Evolutionary conservation across 2,797 vertebrate species (phyloP).

Genomic region (Carcharodon carcharias): DNA sequence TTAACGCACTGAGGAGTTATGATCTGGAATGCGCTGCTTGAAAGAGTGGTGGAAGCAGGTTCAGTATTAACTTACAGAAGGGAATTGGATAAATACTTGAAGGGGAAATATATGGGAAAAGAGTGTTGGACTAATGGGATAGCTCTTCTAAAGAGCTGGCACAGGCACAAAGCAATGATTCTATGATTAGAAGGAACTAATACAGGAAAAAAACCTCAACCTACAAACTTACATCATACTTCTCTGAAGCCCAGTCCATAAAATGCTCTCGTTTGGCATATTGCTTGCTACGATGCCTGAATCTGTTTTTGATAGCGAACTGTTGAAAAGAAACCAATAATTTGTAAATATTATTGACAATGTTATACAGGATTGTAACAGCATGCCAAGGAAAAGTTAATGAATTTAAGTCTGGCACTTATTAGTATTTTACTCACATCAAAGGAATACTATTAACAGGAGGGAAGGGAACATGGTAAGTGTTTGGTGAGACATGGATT

Average conservation of each 20-base stretch:
- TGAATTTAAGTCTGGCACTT: neutral
- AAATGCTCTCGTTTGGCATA: conserved; percentile 80
- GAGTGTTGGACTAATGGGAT: neutral
- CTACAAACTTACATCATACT: conserved; percentile 67
- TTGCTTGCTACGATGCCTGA: conserved; percentile 64
- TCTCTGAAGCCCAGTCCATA: conserved; percentile 92
- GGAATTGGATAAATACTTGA: neutral
- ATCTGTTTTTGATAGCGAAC: conserved; percentile 87
- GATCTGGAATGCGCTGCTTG: neutral
- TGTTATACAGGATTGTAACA: neutral
- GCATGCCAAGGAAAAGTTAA: neutral
- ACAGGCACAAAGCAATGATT: neutral
- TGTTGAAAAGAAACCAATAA: conserved; percentile 44
- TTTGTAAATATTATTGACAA: neutral
- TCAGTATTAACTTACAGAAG: neutral
- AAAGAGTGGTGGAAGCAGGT: neutral
- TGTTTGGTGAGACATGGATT: neutral
- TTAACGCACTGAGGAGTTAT: neutral
- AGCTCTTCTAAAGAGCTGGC: neutral
- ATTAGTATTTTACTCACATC: neutral
- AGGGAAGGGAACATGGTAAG: neutral
- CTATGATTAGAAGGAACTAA: neutral
- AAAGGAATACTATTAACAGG: neutral
- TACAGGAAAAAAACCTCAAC: neutral
- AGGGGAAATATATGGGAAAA: too few relatives aligned